phyloP scores from a whole-genome alignment of 2,888 invertebrate genomes.

The Coleophora flavipennella region DNA sequence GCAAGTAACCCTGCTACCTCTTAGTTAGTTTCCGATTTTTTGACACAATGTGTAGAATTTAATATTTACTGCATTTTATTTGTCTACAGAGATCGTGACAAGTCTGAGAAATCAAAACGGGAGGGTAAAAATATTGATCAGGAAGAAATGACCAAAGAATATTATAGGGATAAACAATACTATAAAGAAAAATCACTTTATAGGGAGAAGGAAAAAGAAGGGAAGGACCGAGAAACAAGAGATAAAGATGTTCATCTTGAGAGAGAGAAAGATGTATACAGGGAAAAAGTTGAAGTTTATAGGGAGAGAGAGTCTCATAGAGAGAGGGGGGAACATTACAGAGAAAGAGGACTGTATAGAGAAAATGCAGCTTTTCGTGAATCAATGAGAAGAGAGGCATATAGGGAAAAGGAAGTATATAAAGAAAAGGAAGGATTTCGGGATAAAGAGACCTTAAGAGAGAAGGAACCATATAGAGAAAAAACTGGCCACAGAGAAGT shows the following conservation, averaged over 20 bases:
- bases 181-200: conserved; percentile 42
- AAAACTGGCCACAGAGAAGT: conserved; percentile 22
- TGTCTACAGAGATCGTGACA: conserved; percentile 55
- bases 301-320: conserved; percentile 26
- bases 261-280: conserved; percentile 32
- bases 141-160: conserved; percentile 61
- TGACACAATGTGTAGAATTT: conserved; percentile 6
- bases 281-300: conserved; percentile 18
- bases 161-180: conserved; percentile 58
- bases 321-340: conserved; percentile 14
- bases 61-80: conserved; percentile 12
- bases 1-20: conserved; percentile 22
- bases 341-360: conserved; percentile 30
- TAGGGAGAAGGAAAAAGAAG: conserved; percentile 30
- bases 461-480: conserved; percentile 47
- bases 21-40: conserved; percentile 1
- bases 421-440: conserved; percentile 42
- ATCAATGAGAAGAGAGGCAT: conserved; percentile 44
- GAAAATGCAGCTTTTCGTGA: conserved; percentile 41
- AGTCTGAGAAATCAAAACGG: conserved; percentile 55
- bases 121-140: conserved; percentile 51
- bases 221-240: conserved; percentile 31
- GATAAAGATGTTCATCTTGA: conserved; percentile 29
- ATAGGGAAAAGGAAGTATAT: conserved; percentile 38
- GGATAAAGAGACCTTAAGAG: conserved; percentile 44